Percentiles rank a stretch among this genome's conserved stretches.
These are phyloP conservation scores for Squalus acanthias DNA, from an alignment of 2,797 vertebrate genomes.

Conservation along the genomic window DNA sequence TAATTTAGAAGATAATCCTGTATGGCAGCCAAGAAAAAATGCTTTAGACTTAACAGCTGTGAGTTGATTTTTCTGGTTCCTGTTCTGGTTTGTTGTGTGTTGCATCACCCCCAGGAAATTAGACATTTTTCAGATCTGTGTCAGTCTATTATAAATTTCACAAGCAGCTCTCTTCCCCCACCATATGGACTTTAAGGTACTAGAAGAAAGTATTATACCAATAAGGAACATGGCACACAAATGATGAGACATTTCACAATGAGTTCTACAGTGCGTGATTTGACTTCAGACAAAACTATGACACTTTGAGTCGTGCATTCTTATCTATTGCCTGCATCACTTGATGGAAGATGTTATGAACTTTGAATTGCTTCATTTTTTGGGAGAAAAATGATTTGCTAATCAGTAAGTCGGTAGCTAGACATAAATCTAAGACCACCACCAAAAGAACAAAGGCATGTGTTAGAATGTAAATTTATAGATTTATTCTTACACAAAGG, in stretches of 20 bases:
- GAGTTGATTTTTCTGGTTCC: not conserved
- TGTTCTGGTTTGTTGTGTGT: slow-evolving; percentile 5
- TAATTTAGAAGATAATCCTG: not conserved
- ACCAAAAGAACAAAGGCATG: not conserved
- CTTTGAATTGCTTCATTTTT: not conserved
- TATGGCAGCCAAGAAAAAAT: not conserved
- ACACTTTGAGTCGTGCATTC: not conserved
- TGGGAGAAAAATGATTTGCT: not conserved
- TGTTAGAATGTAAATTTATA: too few species aligned
- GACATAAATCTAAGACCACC: not conserved
- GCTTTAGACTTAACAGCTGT: not conserved
- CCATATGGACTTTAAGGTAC: not conserved
- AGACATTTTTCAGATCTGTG: not conserved
- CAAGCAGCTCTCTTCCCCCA: not conserved
- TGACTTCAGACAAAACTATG: slow-evolving; percentile 9
- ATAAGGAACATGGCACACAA: not conserved
- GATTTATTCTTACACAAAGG: not conserved
- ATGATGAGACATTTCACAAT: not conserved
- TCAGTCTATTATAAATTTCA: not conserved
- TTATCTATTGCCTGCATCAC: not conserved
- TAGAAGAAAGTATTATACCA: not conserved
- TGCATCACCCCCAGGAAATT: slow-evolving; percentile 2
- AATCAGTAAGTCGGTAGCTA: not conserved
- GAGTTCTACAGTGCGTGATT: not conserved
- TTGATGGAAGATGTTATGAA: not conserved